Conservation (phyloP, 2,113 vertebrate genomes). For the Tupaia tana region DNA sequence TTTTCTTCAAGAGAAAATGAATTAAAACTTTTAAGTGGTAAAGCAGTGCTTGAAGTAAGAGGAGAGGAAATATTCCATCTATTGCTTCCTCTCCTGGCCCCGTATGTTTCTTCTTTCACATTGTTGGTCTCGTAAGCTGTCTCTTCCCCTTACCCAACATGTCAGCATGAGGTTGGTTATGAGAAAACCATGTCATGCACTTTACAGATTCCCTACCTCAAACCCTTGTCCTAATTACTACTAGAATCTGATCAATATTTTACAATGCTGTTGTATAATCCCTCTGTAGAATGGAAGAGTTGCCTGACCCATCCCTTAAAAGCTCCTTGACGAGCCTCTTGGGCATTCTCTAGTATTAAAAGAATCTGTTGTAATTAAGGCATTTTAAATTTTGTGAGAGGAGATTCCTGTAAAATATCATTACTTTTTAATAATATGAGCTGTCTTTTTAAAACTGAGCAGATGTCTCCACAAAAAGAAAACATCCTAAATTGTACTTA, state of each 20-base stretch:
- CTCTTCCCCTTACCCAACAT: not conserved
- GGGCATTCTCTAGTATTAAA: not conserved
- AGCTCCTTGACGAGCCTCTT: not conserved
- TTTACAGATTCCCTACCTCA: not conserved
- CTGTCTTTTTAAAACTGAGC: not conserved
- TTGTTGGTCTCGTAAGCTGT: not conserved
- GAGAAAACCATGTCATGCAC: not conserved
- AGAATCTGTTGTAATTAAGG: not conserved
- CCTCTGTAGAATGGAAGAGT: not conserved
- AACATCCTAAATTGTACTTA: not conserved
- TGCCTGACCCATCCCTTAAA: not conserved
- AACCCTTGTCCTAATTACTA: not conserved
- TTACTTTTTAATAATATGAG: conserved; percentile 31
- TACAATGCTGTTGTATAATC: rapidly evolving
- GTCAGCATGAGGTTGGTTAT: not conserved
- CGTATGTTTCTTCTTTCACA: not conserved
- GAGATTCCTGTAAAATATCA: not conserved
- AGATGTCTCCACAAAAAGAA: not conserved
- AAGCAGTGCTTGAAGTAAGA: not conserved
- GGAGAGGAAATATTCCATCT: not conserved
- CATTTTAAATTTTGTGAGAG: not conserved
- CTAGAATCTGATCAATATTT: not conserved
- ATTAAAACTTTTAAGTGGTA: not conserved
- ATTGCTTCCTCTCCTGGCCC: not conserved
- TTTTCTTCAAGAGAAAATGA: conserved; percentile 3